Percentiles rank a stretch among this genome's conserved stretches.
Conservation (phyloP, 2,797 vertebrate genomes). For the Protosalanx chinensis region DNA sequence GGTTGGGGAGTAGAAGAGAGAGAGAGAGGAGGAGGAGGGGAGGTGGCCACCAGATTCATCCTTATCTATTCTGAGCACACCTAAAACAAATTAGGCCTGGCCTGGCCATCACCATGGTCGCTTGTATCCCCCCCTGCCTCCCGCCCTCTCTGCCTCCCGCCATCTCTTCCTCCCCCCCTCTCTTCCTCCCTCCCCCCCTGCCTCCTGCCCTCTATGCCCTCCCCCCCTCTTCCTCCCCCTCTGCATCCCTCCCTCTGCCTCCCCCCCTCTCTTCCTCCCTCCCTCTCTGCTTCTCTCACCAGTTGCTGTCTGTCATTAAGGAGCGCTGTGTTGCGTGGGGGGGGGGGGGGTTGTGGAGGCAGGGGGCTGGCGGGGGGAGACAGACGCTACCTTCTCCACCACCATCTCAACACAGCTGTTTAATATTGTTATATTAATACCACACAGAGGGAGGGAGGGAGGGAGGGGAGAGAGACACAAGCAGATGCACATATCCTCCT, state of each 20-base stretch:
- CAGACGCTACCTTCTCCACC: constrained; percentile 29
- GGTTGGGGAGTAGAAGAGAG: constrained; percentile 50
- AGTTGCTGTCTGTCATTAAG: constrained; percentile 65
- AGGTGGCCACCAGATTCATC: constrained; percentile 74
- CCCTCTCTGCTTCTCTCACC: constrained; percentile 35
- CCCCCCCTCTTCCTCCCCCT: too few species aligned
- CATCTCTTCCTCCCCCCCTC: not conserved
- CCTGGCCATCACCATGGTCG: constrained; percentile 47
- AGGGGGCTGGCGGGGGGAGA: constrained; percentile 30
- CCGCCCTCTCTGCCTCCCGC: too few species aligned
- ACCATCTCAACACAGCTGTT: constrained; percentile 65
- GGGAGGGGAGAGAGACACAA: constrained; percentile 10
- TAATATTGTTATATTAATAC: constrained; percentile 59
- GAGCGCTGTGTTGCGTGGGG: constrained; percentile 44
- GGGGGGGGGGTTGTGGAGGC: not conserved
- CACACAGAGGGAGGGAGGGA: constrained; percentile 31
- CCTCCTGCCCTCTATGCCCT: too few species aligned
- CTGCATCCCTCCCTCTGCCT: too few species aligned
- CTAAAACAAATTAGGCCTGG: constrained; percentile 82
- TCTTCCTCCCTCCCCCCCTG: constrained; percentile 13
- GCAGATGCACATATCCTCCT: constrained; percentile 3
- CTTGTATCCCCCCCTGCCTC: constrained; percentile 46
- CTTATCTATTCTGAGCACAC: constrained; percentile 83
- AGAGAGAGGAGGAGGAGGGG: constrained; percentile 37
- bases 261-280: too few species aligned